A percentile compares a stretch with the other conserved stretches of the same genome.
Evolutionary conservation across 2,888 invertebrate genomes (phyloP).

Genomic region (Drosophila meridionalis): DNA sequence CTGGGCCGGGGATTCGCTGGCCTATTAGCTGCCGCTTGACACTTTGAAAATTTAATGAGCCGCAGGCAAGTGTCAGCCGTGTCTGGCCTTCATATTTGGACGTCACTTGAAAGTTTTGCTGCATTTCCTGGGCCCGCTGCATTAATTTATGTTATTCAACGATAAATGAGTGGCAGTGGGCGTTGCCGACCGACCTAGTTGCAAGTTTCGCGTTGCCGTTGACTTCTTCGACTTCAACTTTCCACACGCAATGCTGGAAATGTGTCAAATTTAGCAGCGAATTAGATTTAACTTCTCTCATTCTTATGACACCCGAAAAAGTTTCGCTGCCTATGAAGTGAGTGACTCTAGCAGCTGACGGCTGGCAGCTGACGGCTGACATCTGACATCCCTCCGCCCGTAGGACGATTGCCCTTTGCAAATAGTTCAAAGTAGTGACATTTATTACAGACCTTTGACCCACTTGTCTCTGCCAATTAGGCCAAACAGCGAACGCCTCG

Average conservation of each 20-base stretch:
- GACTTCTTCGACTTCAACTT: slow-evolving; percentile 32
- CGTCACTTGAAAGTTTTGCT: slow-evolving; percentile 47
- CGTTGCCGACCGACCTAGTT: slow-evolving; percentile 57
- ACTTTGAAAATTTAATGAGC: slow-evolving; percentile 69
- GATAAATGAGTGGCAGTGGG: slow-evolving; percentile 54
- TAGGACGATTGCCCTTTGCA: slow-evolving; percentile 42
- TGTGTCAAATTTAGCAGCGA: slow-evolving; percentile 75
- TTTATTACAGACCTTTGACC: slow-evolving; percentile 43
- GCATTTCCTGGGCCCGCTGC: slow-evolving; percentile 45
- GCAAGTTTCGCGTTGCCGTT: slow-evolving; percentile 28
- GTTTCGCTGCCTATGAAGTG: slow-evolving; percentile 31
- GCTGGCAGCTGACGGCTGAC: neutral
- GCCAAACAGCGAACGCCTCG: neutral
- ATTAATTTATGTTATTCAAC: slow-evolving; percentile 71
- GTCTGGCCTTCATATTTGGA: slow-evolving; percentile 57
- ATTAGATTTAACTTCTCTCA: slow-evolving; percentile 65
- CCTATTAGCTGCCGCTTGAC: slow-evolving; percentile 47
- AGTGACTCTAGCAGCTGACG: slow-evolving; percentile 8
- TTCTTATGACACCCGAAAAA: slow-evolving; percentile 31
- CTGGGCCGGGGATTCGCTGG: slow-evolving; percentile 24
- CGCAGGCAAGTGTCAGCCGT: slow-evolving; percentile 66
- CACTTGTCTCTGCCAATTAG: slow-evolving; percentile 32
- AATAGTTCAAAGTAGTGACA: slow-evolving; percentile 39
- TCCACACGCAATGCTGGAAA: slow-evolving; percentile 49
- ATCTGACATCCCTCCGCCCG: slow-evolving; percentile 21